phyloP scores from a whole-genome alignment of 2,113 vertebrate genomes.

The Scomber scombrus region DNA sequence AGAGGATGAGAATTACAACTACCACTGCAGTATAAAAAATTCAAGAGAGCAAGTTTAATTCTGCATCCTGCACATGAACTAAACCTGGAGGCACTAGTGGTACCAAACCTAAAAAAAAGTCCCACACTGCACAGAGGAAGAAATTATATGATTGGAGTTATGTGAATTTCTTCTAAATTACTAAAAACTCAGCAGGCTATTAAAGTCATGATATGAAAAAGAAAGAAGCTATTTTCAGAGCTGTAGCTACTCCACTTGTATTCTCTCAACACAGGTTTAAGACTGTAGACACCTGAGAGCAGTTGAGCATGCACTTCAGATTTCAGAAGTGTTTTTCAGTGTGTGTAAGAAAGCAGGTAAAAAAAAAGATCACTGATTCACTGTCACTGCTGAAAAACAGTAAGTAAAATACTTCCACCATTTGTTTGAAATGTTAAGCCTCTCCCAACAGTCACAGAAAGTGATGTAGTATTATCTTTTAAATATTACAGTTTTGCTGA shows the following conservation, averaged over 20 bases:
- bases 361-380: background rate
- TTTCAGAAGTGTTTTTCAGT: background rate
- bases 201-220: background rate
- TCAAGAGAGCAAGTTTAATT: slow-evolving; percentile 14
- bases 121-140: background rate
- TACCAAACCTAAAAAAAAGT: background rate
- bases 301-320: background rate
- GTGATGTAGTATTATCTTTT: too few species aligned
- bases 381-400: background rate
- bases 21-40: slow-evolving; percentile 30
- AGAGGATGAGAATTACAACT: background rate
- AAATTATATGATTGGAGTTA: too few species aligned
- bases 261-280: background rate
- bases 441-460: background rate
- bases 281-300: background rate
- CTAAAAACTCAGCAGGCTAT: background rate
- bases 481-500: background rate
- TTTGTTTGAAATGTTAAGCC: background rate
- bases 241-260: background rate
- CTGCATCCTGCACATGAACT: slow-evolving; percentile 9
- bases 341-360: background rate
- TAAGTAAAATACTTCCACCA: background rate
- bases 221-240: background rate
- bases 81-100: background rate
- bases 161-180: background rate